Conservation (phyloP, 2,888 invertebrate species). For the Panopea generosa region DNA sequence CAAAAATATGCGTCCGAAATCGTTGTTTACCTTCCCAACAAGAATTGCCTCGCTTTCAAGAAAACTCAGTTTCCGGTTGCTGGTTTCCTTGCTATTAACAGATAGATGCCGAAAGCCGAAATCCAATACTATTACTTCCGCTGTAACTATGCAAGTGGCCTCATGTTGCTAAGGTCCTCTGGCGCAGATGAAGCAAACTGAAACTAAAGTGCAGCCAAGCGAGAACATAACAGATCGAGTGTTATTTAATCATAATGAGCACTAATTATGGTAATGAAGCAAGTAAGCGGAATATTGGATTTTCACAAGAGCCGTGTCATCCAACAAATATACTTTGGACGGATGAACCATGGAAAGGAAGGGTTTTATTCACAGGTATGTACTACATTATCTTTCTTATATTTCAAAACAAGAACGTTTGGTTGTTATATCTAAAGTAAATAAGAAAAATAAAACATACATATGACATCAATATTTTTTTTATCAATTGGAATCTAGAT, state of each 20-base stretch:
- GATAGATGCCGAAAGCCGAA: not conserved
- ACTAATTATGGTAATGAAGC: slow-evolving; percentile 17
- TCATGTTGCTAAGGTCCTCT: slow-evolving; percentile 50
- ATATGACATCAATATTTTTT: too few relatives aligned
- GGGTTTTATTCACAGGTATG: slow-evolving; percentile 70
- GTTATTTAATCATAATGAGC: slow-evolving; percentile 30
- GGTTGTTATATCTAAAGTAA: too few relatives aligned
- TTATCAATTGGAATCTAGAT: too few relatives aligned
- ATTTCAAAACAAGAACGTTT: too few relatives aligned
- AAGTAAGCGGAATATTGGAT: slow-evolving; percentile 13
- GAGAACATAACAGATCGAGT: slow-evolving; percentile 10
- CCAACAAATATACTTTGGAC: slow-evolving; percentile 64
- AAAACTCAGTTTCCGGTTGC: too few relatives aligned
- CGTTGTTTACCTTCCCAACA: slow-evolving; percentile 59
- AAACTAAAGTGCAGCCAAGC: slow-evolving; percentile 54
- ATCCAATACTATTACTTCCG: slow-evolving; percentile 19
- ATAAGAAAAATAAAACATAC: too few relatives aligned
- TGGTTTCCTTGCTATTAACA: too few relatives aligned
- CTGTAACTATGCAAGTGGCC: slow-evolving; percentile 32
- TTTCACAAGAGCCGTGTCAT: slow-evolving; percentile 47
- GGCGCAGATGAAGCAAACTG: slow-evolving; percentile 33
- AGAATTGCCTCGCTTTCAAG: slow-evolving; percentile 34
- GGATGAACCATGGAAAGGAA: slow-evolving; percentile 68
- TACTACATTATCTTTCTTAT: too few relatives aligned
- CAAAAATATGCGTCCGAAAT: too few relatives aligned